A percentile compares a stretch with the other conserved stretches of the same genome.
phyloP scores from a whole-genome alignment of 2,888 invertebrate species.

The Drosophila prolongata region DNA sequence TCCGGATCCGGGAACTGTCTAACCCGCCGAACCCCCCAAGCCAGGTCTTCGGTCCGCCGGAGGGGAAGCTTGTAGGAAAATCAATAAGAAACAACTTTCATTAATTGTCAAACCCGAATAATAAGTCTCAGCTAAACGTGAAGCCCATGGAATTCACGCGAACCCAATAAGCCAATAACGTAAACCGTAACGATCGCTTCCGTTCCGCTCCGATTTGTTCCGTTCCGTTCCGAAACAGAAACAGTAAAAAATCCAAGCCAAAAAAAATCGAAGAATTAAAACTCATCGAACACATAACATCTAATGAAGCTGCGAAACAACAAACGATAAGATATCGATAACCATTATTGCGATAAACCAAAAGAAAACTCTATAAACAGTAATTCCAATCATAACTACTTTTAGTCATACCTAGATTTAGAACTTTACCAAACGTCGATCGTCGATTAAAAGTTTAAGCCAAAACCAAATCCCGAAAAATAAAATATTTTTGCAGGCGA shows the following conservation, averaged over 20 bases:
- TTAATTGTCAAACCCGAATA: conserved; percentile 49
- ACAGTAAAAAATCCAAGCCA: conserved; percentile 47
- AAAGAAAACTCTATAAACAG: conserved; percentile 47
- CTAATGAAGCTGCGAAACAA: conserved; percentile 63
- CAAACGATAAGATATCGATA: conserved; percentile 38
- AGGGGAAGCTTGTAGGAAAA: conserved; percentile 36
- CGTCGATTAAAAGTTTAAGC: conserved; percentile 10
- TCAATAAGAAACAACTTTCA: conserved; percentile 36
- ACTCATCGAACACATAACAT: conserved; percentile 78
- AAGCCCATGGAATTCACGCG: conserved; percentile 27
- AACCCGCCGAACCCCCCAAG: conserved; percentile 23
- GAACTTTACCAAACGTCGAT: conserved; percentile 27
- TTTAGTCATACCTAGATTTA: conserved; percentile 41
- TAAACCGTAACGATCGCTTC: conserved; percentile 41
- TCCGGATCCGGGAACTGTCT: conserved; percentile 21
- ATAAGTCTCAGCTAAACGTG: conserved; percentile 23
- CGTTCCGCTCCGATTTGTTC: conserved; percentile 12
- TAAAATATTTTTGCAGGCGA: conserved; percentile 84
- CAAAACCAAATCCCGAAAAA: conserved; percentile 32
- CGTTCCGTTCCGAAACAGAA: conserved; percentile 22
- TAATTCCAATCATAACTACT: conserved; percentile 38
- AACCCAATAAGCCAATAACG: conserved; percentile 40
- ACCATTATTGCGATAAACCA: conserved; percentile 39
- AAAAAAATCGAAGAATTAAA: conserved; percentile 40
- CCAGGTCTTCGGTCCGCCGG: conserved; percentile 27